These are phyloP conservation scores for Stichodactyla mertensii DNA, from an alignment of 64 coral and sea anemone genomes.

Conservation along the genomic window DNA sequence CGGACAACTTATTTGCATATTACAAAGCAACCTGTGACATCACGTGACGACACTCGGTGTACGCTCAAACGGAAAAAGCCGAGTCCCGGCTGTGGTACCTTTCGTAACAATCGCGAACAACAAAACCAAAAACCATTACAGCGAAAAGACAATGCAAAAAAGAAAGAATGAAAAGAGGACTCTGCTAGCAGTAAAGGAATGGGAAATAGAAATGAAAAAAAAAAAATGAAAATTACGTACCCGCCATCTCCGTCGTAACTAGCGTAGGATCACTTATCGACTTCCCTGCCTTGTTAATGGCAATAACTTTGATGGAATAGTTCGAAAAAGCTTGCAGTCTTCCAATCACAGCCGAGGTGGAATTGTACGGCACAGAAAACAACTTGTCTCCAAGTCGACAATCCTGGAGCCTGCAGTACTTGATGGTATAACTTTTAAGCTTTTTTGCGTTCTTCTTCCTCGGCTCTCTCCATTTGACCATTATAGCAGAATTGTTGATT, in stretches of 20 bases:
- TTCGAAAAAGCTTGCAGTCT: slow-evolving; percentile 33
- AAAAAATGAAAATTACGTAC: not conserved
- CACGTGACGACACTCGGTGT: too few relatives aligned
- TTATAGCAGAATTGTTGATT: slow-evolving; percentile 35
- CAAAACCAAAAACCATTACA: too few relatives aligned
- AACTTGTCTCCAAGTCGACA: not conserved
- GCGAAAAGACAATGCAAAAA: not conserved
- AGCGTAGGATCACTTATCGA: slow-evolving; percentile 1
- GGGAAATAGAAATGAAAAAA: too few relatives aligned
- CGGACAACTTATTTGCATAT: too few relatives aligned
- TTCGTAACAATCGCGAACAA: too few relatives aligned
- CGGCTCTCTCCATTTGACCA: slow-evolving; percentile 32
- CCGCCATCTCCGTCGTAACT: slow-evolving; percentile 26
- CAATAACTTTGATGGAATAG: slow-evolving; percentile 38
- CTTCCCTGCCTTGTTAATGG: not conserved
- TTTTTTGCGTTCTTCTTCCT: slow-evolving; percentile 5
- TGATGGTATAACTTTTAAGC: slow-evolving; percentile 17
- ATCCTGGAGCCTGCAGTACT: not conserved
- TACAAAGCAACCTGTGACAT: too few relatives aligned
- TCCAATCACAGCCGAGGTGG: slow-evolving; percentile 34
- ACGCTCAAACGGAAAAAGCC: too few relatives aligned
- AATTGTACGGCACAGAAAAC: slow-evolving; percentile 20
- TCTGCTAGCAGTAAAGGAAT: too few relatives aligned
- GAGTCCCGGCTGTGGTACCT: too few relatives aligned
- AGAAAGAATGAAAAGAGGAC: too few relatives aligned